phyloP scores from a whole-genome alignment of 2,797 vertebrate genomes.

The Pogoniulus pusillus region DNA sequence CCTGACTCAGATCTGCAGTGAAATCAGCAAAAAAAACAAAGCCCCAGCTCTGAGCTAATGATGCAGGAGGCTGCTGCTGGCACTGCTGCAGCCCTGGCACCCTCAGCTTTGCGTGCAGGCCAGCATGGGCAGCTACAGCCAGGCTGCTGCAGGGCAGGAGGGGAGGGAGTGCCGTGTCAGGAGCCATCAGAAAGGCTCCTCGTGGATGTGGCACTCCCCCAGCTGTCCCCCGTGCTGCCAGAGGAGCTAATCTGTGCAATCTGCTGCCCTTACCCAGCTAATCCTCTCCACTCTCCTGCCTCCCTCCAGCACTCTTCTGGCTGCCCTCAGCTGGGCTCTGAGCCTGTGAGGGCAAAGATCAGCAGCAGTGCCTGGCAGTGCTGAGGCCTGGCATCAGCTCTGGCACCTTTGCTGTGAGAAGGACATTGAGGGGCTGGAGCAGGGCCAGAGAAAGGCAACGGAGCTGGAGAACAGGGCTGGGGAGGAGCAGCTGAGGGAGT shows the following conservation, averaged over 20 bases:
- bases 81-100: background rate
- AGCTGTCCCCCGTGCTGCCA: background rate
- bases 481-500: no score
- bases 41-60: no score
- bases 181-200: background rate
- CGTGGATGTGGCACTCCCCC: fast-evolving
- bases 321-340: background rate
- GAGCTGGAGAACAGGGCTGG: no score
- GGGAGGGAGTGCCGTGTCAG: fast-evolving
- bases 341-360: background rate
- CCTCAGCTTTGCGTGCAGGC: fast-evolving
- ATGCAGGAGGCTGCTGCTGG: fast-evolving
- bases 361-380: no score
- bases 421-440: no score
- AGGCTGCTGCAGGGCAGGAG: background rate
- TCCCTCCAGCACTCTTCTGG: fast-evolving
- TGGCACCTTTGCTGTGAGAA: no score
- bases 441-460: no score
- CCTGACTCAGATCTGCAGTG: background rate
- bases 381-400: no score
- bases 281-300: background rate
- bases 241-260: background rate
- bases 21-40: background rate
- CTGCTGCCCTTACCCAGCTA: background rate
- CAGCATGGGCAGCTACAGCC: background rate